Base-by-base conservation (phyloP, 2,113 vertebrate species). In the Aldabrachelys gigantea region DNA sequence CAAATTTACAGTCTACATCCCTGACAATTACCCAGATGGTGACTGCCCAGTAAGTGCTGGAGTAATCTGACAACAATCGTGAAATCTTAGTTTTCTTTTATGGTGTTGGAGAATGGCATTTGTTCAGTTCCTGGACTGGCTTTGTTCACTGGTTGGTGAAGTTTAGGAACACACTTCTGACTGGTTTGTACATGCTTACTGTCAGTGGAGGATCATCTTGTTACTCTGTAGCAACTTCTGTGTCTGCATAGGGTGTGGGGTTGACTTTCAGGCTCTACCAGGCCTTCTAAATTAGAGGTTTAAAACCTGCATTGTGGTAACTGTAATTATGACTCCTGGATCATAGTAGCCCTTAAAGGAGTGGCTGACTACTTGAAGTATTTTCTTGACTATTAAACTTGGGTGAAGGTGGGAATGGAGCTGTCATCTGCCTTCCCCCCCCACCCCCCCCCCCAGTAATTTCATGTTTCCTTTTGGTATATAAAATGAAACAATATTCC, bases 1-100 rank as follows among this genome's bases (percentile, higher is more conserved):
- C 97, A 99, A 99, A 97, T 99, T 99, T 98, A 99, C 99, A 1
- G 99, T 99, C 89, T 99, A 99, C 97, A 99, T 99, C 97, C 99
- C 99, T 92, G 99, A 99, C 96, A 99, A 99, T 98, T 99, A 99
- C 96, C 99, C 99, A 2, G 99, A 99, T 93, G 99, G 99, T 78
- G 99, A 99, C 82, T 99, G 99, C 96, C 99, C 99, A 5, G 99
- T 99, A 95, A 98, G 99, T 98, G 62, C n/a, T 72, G 17, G n/a
- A 38, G 7, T 72, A 22, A 72, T 72, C 65, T 69, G n/a, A 72
- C 8, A 72, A 72, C n/a, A 22, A 38, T 72, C 13, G 6, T 72
- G 65, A 69, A n/a, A n/a, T 3, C 8, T 84, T 83, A 25, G 83
- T 80, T 93, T 59, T 25, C 85, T 8, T 78, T 17, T 31, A 2